Conservation (phyloP, 2,797 vertebrate species). For the Macropus fuliginosus region DNA sequence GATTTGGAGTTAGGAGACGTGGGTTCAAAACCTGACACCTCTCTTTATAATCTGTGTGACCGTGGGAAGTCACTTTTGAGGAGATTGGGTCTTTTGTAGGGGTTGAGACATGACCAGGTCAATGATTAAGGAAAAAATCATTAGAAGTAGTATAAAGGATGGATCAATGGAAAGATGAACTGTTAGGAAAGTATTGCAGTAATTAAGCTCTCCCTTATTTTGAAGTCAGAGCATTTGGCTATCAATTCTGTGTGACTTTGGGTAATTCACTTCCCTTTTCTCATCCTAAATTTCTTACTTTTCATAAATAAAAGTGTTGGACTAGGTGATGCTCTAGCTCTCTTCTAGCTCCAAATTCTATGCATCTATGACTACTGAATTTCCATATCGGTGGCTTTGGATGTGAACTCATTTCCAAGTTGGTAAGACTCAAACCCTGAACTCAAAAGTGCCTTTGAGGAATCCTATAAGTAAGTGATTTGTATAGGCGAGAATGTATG, state of each 20-base stretch:
- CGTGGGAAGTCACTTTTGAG: background rate
- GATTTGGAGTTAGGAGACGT: background rate
- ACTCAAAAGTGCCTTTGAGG: slow-evolving; percentile 34
- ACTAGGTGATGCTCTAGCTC: background rate
- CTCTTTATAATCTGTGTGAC: background rate
- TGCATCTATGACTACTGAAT: background rate
- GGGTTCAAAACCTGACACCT: background rate
- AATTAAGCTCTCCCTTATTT: background rate
- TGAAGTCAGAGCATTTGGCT: background rate
- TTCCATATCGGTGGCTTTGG: background rate
- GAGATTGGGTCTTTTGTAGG: background rate
- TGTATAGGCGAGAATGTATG: background rate
- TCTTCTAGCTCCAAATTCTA: background rate
- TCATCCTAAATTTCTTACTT: background rate
- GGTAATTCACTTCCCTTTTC: background rate
- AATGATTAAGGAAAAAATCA: background rate
- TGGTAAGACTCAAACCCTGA: slow-evolving; percentile 26
- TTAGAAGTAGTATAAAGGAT: background rate
- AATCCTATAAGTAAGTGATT: background rate
- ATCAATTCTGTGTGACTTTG: background rate
- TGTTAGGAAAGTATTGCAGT: background rate
- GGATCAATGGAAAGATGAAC: background rate
- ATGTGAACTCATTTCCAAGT: background rate
- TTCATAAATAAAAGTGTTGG: background rate
- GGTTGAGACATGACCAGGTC: background rate